Evolutionary conservation across 2,797 vertebrate species (phyloP).

Genomic region (Smutsia temminckii): DNA sequence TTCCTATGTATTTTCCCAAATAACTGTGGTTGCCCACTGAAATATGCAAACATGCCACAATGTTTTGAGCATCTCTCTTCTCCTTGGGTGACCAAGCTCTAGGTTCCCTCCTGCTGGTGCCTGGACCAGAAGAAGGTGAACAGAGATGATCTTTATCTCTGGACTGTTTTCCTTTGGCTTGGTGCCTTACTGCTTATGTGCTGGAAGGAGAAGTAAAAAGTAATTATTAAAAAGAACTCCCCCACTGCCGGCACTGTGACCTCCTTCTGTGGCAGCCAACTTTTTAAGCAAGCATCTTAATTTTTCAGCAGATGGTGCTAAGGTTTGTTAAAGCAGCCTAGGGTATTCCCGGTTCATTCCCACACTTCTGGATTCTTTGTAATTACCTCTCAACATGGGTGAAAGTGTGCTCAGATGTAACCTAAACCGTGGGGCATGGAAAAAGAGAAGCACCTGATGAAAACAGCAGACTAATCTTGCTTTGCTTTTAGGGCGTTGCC

Average conservation of each 20-base stretch:
- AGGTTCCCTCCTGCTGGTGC: not conserved
- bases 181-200: not conserved
- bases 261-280: slow-evolving; percentile 54
- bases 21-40: not conserved
- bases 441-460: slow-evolving; percentile 38
- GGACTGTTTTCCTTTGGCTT: not conserved
- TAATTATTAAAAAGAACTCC: slow-evolving; percentile 66
- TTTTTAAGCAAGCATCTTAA: slow-evolving; percentile 72
- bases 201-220: slow-evolving; percentile 50
- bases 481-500: slow-evolving; percentile 44
- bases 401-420: slow-evolving; percentile 56
- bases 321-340: slow-evolving; percentile 64
- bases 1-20: not conserved
- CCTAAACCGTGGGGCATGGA: slow-evolving; percentile 26
- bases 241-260: slow-evolving; percentile 40
- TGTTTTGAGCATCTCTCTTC: not conserved
- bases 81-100: not conserved
- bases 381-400: slow-evolving; percentile 63
- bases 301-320: slow-evolving; percentile 77
- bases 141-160: slow-evolving; percentile 31
- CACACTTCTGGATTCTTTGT: slow-evolving; percentile 69
- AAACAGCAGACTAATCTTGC: not conserved
- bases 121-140: not conserved
- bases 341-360: slow-evolving; percentile 56
- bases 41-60: not conserved